Evolutionary conservation across 2,797 vertebrate genomes (phyloP).

Genomic region (Rhynchonycteris naso): DNA sequence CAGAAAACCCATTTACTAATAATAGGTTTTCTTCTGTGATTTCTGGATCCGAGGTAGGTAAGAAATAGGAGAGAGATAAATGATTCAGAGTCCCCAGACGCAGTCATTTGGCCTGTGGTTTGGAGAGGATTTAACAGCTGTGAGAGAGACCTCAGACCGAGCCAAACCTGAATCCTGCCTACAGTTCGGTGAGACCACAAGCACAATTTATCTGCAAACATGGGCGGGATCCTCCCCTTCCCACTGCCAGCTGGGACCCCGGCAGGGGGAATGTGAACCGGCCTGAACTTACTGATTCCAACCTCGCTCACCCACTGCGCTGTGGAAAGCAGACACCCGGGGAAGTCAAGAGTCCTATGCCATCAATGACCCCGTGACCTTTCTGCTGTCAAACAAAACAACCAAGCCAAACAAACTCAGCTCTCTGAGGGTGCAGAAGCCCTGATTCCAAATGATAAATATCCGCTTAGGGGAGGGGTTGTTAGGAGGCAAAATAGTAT

Average conservation of each 20-base stretch:
- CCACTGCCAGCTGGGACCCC: slow-evolving; percentile 29
- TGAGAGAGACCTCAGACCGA: not conserved
- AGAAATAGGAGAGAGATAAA: slow-evolving; percentile 70
- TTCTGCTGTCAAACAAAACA: not conserved
- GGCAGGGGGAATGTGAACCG: not conserved
- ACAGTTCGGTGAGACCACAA: slow-evolving; percentile 24
- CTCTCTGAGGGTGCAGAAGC: not conserved
- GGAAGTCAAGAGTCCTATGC: not conserved
- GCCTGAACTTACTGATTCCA: not conserved
- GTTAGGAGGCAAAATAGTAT: not conserved
- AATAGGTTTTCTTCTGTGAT: slow-evolving; percentile 17
- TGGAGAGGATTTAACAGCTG: slow-evolving; percentile 55
- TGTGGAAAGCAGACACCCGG: not conserved
- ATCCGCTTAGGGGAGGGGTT: not conserved
- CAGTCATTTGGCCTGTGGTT: slow-evolving; percentile 69
- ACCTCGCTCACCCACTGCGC: not conserved
- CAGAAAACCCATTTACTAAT: slow-evolving; percentile 58
- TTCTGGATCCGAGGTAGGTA: slow-evolving; percentile 70
- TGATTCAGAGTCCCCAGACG: slow-evolving; percentile 64
- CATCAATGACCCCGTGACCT: not conserved
- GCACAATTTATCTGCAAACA: slow-evolving; percentile 11
- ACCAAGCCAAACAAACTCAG: not conserved
- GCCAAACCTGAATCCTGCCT: slow-evolving; percentile 14
- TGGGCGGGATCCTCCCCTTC: not conserved
- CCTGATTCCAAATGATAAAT: not conserved